Base-by-base conservation (phyloP, 2,113 vertebrate species). In the Falco punctatus region DNA sequence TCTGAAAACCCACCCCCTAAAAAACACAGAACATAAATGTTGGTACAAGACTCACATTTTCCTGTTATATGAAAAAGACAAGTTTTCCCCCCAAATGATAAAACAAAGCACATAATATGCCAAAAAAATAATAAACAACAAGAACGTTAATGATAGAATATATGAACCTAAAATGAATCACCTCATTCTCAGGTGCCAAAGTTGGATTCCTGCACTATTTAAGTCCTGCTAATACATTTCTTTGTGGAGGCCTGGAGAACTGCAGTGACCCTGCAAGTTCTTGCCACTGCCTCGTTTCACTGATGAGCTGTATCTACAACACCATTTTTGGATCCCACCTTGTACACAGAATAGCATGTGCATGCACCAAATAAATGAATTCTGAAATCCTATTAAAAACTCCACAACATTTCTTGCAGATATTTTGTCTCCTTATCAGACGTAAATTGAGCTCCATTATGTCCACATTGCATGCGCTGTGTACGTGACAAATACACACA, bases 381-480 rank as follows among this genome's bases (percentile, higher is more conserved):
- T 33, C 19, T 49, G 3, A 33, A 74, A 74, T 20, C 10, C 52
- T 11, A 35, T 6, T 0, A 15, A 8, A 80, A 35, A 38, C 2
- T 0, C 48, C 48, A 44, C 22, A 16, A 2, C 1, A 21, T 11
- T 38, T 55, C 79, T 58, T 75, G 49, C 24, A 35, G 49, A 17
- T 22, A 3, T 35, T 90, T 78, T 30, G 14, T 17, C 42, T 33
- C 19, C 5, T 61, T 33, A 20, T 35, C 84, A n/a, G 93, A 59
- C 0, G 82, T 87, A 81, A 93, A 10, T 75, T 65, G 93, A 97
- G 92, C 97, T 97, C 97, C 98, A 97, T 95, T 91, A 95, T 96
- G 95, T 98, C 98, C 98, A 98, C 97, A 98, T 95, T 98, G 97
- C 97, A 98, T 57, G 97, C 94, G 98, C 97, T 98, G 98, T 97